Conservation (phyloP, 2,797 vertebrate genomes). For the Cheirogaleus major region DNA sequence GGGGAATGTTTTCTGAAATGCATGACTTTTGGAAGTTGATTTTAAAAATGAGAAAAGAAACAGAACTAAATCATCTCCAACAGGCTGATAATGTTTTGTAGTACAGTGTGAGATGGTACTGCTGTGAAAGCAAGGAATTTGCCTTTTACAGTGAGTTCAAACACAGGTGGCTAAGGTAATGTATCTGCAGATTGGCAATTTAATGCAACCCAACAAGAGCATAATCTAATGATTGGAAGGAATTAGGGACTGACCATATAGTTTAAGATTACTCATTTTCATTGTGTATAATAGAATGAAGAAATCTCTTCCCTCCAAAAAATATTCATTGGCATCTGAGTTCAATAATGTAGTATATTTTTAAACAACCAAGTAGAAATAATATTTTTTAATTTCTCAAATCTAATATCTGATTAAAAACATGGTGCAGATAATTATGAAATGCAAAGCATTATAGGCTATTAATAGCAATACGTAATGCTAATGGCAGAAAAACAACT, state of each 20-base stretch:
- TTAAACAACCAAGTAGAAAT: neutral
- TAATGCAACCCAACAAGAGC: constrained; percentile 12
- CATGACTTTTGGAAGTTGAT: constrained; percentile 42
- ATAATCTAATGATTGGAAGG: neutral
- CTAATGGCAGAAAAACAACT: neutral
- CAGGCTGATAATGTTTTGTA: neutral
- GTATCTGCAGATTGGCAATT: neutral
- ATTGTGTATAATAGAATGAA: neutral
- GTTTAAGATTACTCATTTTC: neutral
- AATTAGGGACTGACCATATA: neutral
- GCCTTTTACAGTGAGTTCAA: constrained; percentile 38
- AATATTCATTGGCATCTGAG: neutral
- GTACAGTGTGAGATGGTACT: neutral
- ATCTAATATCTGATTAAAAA: neutral
- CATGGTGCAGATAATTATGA: neutral
- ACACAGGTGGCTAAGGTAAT: constrained; percentile 30
- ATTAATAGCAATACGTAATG: neutral
- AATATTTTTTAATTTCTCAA: neutral
- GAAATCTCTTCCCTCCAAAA: neutral
- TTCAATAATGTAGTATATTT: neutral
- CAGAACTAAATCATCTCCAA: constrained; percentile 19
- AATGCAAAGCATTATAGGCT: neutral
- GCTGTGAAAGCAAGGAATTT: constrained; percentile 55
- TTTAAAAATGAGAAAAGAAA: constrained; percentile 18
- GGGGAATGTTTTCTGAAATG: constrained; percentile 56